Base-by-base conservation (phyloP, 2,888 invertebrate species). In the Euplagia quadripunctaria region DNA sequence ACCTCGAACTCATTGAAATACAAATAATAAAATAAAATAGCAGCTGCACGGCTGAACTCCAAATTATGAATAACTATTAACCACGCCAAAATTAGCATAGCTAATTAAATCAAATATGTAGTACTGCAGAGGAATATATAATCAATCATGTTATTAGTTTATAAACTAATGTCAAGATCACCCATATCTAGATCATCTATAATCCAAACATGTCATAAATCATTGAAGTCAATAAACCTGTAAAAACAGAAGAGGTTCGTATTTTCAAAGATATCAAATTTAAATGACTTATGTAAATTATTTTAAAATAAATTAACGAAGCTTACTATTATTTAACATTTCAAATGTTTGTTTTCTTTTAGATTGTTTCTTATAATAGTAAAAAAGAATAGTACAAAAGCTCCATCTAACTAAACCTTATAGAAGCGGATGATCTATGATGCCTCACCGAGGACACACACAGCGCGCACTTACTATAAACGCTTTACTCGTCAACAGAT, bases 371-470 rank as follows among this genome's bases (percentile, higher is more conserved):
- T 41, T 11, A 41, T 14, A 68, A 31, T 20, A 51, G 7, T 12
- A 46, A 11, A 55, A 42, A 20, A 16, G 16, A 64, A 7, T 1
- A 31, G 43, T 7, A n/a, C 14, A 7, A 74, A 74, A 83, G 83
- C 83, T 77, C 83, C 83, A 83, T 84, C 83, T 83, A 79, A 66
- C 43, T 64, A 7, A 51, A 55, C 9, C 68, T 43, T 31, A 64
- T n/a, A 71, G 73, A 82, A 71, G 31, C 51, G 12, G 7, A 61
- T 51, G 67, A 68, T 52, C 68, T 73, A 43, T 55, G 51, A 72
- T 8, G 63, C 14, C 14, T n/a, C 41, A 51, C 31, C 14, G 12
- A 61, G 0, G 12, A 1, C 17, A 41, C 49, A 31, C 42, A 31
- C 14, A 49, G 8, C 41, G 14, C 6, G 8, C 17, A 7, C 43